Evolutionary conservation across 1,140 invertebrate species (phyloP).

Genomic region (Zaprionus vittiger): DNA sequence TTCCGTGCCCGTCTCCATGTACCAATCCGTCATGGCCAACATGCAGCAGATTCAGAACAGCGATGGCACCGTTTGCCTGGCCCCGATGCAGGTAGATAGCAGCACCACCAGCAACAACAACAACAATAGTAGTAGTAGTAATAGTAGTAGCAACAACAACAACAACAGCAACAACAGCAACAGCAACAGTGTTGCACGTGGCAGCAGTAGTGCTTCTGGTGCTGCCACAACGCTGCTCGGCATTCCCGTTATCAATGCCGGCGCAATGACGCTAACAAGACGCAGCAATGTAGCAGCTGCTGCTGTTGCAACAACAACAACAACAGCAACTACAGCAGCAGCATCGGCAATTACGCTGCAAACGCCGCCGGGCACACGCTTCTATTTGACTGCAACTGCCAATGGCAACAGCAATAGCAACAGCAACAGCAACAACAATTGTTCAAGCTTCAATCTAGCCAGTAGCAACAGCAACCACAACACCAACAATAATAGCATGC

Average conservation of each 20-base stretch:
- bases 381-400: slow-evolving; percentile 42
- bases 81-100: slow-evolving; percentile 90
- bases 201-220: slow-evolving; percentile 6
- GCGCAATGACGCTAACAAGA: slow-evolving; percentile 18
- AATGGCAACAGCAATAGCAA: slow-evolving; percentile 14
- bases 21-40: slow-evolving; percentile 97
- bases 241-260: slow-evolving; percentile 48
- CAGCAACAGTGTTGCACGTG: slow-evolving; percentile 12
- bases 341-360: slow-evolving; percentile 39
- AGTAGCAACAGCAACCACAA: slow-evolving; percentile 39
- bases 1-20: slow-evolving; percentile 97
- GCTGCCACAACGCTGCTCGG: slow-evolving; percentile 26
- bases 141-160: slow-evolving; percentile 14
- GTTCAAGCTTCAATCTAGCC: slow-evolving; percentile 29
- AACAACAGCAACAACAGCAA: slow-evolving; percentile 34
- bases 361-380: slow-evolving; percentile 40
- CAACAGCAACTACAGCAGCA: slow-evolving; percentile 12
- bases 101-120: slow-evolving; percentile 39
- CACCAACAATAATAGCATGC: slow-evolving; percentile 47
- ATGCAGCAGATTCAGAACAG: slow-evolving; percentile 92
- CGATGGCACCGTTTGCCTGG: slow-evolving; percentile 92
- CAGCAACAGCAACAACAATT: slow-evolving; percentile 19
- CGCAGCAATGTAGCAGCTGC: slow-evolving; percentile 25
- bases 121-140: slow-evolving; percentile 25
- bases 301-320: slow-evolving; percentile 6